Base-by-base conservation (phyloP, 2,113 vertebrate genomes). In the Rostratula benghalensis region DNA sequence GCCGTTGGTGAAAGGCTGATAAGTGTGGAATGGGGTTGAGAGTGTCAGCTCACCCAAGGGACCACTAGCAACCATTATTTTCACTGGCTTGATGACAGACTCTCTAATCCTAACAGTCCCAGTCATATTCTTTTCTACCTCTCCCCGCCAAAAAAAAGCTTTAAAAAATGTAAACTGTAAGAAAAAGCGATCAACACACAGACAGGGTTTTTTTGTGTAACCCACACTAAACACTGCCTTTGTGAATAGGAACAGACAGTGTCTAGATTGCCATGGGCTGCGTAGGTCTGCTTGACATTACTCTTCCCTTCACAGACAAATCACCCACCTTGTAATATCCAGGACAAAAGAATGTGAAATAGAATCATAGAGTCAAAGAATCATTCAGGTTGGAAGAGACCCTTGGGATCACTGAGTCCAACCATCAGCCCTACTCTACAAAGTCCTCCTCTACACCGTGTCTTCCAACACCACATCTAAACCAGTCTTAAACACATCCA, bases 1-100 rank as follows among this genome's bases (percentile, higher is more conserved):
- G 2, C 33, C 3, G 3, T 46, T 0, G 0, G 23, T 3, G 2
- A 74, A 83, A 77, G 43, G 37, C 54, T 3, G 20, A 10, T 64
- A 74, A 31, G 37, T 69, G 25, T 6, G 1, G 48, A 88, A 65
- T n/a, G 17, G 33, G 8, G 17, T 69, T 83, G 70, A 39, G 81
- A 77, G 43, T 75, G 50, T 95, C 39, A 87, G 39, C 35, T 94
- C 53, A 43, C 78, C 45, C 67, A 53, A 25, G 79, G 77, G 76
- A 89, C 54, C n/a, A 6, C 63, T 75, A 23, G 20, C 63, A 88
- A 45, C 39, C 41, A 37, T 87, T 59, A 43, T 67, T 92, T 94
- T 89, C 87, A 51, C 75, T 84, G 76, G 37, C 54, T 65, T 63
- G 51, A 43, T 92, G 87, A 89, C 68, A 83, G 73, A 78, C 51